phyloP scores from a whole-genome alignment of 2,113 vertebrate genomes.

The Thamnaconus septentrionalis region DNA sequence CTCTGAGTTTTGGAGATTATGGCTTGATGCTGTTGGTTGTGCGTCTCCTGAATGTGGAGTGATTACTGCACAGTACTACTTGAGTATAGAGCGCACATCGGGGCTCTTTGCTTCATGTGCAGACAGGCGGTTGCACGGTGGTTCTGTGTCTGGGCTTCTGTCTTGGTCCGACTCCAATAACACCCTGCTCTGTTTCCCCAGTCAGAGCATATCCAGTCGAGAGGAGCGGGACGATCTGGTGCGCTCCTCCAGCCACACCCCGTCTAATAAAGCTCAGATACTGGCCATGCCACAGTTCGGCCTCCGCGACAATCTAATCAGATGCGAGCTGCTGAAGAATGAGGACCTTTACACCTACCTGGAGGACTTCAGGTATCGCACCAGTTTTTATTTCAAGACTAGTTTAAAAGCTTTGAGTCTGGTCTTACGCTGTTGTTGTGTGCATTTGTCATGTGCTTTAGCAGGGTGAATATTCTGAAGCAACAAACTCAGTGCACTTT shows the following conservation, averaged over 20 bases:
- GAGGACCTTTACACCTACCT: slow-evolving; percentile 86
- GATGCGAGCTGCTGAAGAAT: slow-evolving; percentile 84
- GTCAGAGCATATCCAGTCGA: slow-evolving; percentile 72
- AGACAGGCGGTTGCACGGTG: too few relatives aligned
- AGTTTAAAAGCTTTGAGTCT: background rate
- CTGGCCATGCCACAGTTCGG: slow-evolving; percentile 85
- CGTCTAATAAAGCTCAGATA: slow-evolving; percentile 82
- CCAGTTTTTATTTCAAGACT: background rate
- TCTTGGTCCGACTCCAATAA: background rate
- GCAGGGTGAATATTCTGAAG: too few relatives aligned
- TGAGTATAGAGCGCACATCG: too few relatives aligned
- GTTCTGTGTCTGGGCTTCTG: slow-evolving; percentile 13
- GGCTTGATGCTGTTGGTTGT: background rate
- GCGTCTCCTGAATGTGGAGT: too few relatives aligned
- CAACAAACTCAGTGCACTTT: too few relatives aligned
- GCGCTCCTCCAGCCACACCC: slow-evolving; percentile 75
- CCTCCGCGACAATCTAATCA: slow-evolving; percentile 88
- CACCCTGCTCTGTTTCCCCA: slow-evolving; percentile 40
- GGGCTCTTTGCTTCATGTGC: too few relatives aligned
- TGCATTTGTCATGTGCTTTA: background rate
- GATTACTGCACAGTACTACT: too few relatives aligned
- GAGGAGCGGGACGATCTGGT: slow-evolving; percentile 82
- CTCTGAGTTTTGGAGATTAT: background rate
- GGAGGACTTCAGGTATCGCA: slow-evolving; percentile 83
- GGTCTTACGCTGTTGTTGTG: background rate